Evolutionary conservation across 2,113 vertebrate species (phyloP).

Genomic region (Cercopithecus mona): DNA sequence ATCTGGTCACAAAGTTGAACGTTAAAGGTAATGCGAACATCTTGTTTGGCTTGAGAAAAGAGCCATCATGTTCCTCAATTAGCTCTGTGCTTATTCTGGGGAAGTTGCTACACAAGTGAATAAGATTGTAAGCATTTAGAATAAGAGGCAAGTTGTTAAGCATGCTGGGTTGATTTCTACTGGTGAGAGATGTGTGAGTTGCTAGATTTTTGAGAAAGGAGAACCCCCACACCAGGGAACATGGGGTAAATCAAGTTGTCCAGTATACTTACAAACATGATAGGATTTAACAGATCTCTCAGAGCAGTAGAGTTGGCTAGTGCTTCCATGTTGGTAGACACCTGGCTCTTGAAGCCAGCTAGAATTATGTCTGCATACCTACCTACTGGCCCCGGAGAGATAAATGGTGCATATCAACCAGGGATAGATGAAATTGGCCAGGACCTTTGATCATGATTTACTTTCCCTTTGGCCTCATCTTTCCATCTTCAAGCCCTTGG

Average conservation of each 20-base stretch:
- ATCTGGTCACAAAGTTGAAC: constrained; percentile 67
- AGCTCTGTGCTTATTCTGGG: constrained; percentile 44
- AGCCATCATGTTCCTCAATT: constrained; percentile 32
- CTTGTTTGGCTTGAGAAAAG: constrained; percentile 58
- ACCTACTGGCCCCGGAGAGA: neutral
- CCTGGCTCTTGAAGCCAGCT: neutral
- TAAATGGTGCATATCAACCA: neutral
- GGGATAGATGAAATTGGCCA: neutral
- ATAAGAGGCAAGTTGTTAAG: constrained; percentile 40
- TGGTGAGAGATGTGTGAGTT: neutral
- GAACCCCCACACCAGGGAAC: neutral
- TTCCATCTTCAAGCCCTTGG: neutral
- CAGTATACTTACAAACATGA: neutral
- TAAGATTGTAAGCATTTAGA: constrained; percentile 29
- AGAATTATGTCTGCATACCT: neutral
- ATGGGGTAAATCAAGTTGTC: neutral
- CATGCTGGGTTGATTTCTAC: neutral
- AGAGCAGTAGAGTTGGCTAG: neutral
- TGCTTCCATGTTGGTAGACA: neutral
- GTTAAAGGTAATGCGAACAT: constrained; percentile 47
- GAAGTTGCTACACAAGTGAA: constrained; percentile 44
- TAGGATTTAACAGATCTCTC: neutral
- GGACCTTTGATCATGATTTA: neutral
- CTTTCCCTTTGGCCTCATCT: neutral
- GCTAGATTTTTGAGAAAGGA: neutral